Base-by-base conservation (phyloP, 2,888 invertebrate species). In the Lithophane ornitopus region DNA sequence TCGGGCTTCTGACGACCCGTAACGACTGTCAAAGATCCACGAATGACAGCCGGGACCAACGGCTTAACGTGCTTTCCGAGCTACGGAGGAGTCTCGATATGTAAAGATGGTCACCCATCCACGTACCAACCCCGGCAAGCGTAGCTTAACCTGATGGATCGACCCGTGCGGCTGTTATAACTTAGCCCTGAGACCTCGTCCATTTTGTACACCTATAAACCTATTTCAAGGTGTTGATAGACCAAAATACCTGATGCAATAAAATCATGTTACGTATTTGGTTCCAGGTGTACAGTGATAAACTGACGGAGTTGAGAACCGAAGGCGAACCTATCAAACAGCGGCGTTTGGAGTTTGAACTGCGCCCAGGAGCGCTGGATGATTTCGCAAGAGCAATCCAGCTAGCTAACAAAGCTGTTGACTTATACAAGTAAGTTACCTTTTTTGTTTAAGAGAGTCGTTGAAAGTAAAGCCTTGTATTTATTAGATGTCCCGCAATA, bases 291-390 rank as follows among this genome's bases (percentile, higher is more conserved):
- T 98, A 98, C 92, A 97, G 97, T 80, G 97, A 97, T 88, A 98
- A 97, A 90, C 91, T 98, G 79, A 91, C 95, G 1, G 97, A 97
- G 76, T 92, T 98, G 86, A 97, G 98, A 97, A 97, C 97, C 81
- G 97, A 98, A 94, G 99, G 99, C 16, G 99, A 99, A 92, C 99
- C 99, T 0, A 98, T 99, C 75, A 98, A 98, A 90, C 97, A 97
- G 85, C 97, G 99, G 65, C 98, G 98, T 87, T 94, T 97, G 59
- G 99, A 99, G 93, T 98, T 97, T 85, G 98, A 98, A 91, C 97
- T 98, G 22, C 97, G 99, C 87, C 98, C 98, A 4, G 95, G 97
- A 0, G 98, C 98, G 0, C 96, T 99, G 81, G 98, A 99, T 82
- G 98, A 98, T 87, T 97, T 99, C 66, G 98, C 98, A 59, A 97